phyloP scores from a whole-genome alignment of 1,140 invertebrate species.

The Drosophila hydei region DNA sequence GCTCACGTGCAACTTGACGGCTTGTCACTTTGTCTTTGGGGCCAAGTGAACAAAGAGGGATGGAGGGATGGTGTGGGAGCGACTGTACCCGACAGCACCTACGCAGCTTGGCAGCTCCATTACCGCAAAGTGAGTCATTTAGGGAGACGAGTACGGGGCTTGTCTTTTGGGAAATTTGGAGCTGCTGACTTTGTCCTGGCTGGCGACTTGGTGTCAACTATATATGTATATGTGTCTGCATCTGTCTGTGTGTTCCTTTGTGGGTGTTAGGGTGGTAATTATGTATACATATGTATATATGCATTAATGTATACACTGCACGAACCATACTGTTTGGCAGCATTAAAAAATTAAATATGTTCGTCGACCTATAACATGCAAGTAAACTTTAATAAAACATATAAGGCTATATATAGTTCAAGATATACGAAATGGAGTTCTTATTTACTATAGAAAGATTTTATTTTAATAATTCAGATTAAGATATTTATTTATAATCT shows the following conservation, averaged over 20 bases:
- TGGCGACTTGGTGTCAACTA: conserved; percentile 8
- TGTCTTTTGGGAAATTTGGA: conserved; percentile 7
- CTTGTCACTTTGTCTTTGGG: conserved; percentile 29
- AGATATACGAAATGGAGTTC: too few relatives aligned
- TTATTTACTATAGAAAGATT: too few relatives aligned
- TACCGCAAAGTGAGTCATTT: conserved; percentile 45
- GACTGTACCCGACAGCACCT: conserved; percentile 7
- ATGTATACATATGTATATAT: too few relatives aligned
- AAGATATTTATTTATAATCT: too few relatives aligned
- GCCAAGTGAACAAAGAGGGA: background rate
- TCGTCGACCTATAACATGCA: too few relatives aligned
- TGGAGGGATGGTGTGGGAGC: background rate
- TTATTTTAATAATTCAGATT: too few relatives aligned
- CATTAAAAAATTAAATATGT: background rate
- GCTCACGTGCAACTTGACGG: conserved; percentile 44
- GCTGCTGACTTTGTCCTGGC: conserved; percentile 6
- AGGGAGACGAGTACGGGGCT: conserved; percentile 16
- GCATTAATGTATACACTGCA: background rate
- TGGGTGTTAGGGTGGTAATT: conserved; percentile 19
- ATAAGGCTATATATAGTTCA: too few relatives aligned
- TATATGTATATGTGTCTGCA: background rate
- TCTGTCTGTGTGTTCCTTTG: background rate
- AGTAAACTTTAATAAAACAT: too few relatives aligned
- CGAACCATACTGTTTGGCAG: too few relatives aligned
- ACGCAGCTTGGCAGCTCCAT: conserved; percentile 19